Base-by-base conservation (phyloP, 2,888 invertebrate species). In the Anorthoa munda region DNA sequence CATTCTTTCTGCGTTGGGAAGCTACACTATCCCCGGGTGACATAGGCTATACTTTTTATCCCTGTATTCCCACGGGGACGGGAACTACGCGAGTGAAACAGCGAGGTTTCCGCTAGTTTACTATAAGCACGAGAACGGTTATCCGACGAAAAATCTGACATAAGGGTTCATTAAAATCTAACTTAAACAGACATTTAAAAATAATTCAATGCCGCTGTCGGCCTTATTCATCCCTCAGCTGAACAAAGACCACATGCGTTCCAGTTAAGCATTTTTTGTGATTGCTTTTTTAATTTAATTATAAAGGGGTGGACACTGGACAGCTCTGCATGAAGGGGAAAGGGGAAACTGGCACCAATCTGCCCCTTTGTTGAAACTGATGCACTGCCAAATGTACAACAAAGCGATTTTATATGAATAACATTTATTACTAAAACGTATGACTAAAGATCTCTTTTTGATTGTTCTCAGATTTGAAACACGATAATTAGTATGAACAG, bases 281-380 rank as follows among this genome's bases (percentile, higher is more conserved):
- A 81, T 81, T 72, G 53, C 56, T 72, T 80, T 72, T 72, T 58
- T 68, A 46, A 81, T 66, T 63, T 15, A 77, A 70, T 82, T 39
- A 81, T 7, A 60, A 77, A 51, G 60, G 72, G 66, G 21, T 48
- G 51, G 71, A 55, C 58, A 68, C 13, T 67, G 73, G 66, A 50
- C 53, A 72, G 55, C 18, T 26, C 56, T 45, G 59, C 12, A 4
- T 4, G 3, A 51, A 56, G 21, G 46, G 31, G 21, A 5, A 17
- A 60, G 65, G 81, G 65, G 48, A 51, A 48, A 13, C 58, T 72
- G 77, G 61, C 68, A 76, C 51, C 45, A 66, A 58, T 72, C 45
- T n/a, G 18, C 46, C 39, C 68, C 50, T 72, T 81, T 69, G 61
- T 77, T 64, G 23, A 23, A 51, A 5, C 46, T 51, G 70, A 69